phyloP scores from a whole-genome alignment of 2,888 invertebrate species.

The Phortica magna region DNA sequence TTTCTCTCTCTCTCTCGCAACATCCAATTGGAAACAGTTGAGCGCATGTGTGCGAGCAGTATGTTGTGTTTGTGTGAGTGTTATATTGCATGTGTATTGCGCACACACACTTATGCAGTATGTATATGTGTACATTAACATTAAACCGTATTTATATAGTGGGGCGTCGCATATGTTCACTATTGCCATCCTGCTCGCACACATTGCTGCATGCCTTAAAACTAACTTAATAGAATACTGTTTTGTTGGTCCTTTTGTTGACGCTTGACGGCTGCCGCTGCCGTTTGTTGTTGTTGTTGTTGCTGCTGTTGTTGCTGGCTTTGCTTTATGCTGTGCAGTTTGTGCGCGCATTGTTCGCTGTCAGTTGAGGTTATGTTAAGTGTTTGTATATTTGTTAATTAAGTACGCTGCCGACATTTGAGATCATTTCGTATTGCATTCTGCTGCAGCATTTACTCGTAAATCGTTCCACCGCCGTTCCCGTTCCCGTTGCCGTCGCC shows the following conservation, averaged over 20 bases:
- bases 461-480: conserved; percentile 11
- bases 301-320: conserved; percentile 34
- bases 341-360: conserved; percentile 47
- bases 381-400: conserved; percentile 75
- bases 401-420: conserved; percentile 70
- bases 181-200: conserved; percentile 56
- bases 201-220: neutral
- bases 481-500: conserved; percentile 30
- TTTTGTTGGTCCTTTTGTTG: conserved; percentile 23
- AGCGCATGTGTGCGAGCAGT: conserved; percentile 43
- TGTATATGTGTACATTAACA: neutral
- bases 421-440: conserved; percentile 58
- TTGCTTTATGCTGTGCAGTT: conserved; percentile 33
- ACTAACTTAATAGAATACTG: neutral
- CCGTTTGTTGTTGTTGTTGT: conserved; percentile 39
- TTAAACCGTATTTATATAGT: conserved; percentile 25
- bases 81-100: conserved; percentile 40
- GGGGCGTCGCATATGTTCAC: conserved; percentile 21
- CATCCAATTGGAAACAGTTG: conserved; percentile 56
- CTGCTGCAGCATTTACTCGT: conserved; percentile 52
- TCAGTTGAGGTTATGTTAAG: conserved; percentile 74
- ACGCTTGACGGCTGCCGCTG: conserved; percentile 26
- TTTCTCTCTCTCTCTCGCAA: conserved; percentile 49
- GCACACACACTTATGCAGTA: neutral
- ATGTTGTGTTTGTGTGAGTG: conserved; percentile 36